These are phyloP conservation scores for Oreonectes daqikongensis DNA, from an alignment of 2,797 vertebrate genomes.

Conservation along the genomic window DNA sequence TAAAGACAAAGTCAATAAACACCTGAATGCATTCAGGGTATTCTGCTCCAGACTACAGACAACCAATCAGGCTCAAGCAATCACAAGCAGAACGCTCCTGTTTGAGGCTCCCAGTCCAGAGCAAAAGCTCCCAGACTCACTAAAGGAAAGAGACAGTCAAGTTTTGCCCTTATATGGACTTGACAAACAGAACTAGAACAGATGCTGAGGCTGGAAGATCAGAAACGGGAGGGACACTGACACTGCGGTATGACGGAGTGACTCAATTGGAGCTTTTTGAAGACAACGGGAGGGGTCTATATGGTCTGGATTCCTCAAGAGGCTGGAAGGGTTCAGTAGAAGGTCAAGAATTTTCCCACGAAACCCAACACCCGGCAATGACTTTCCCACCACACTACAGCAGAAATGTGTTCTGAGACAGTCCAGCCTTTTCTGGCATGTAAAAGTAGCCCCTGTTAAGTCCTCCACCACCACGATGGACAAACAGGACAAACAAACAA, in stretches of 20 bases:
- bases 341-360: conserved; percentile 75
- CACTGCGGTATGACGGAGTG: conserved; percentile 18
- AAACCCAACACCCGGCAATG: conserved; percentile 60
- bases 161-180: conserved; percentile 75
- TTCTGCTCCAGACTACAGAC: too few relatives aligned
- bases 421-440: conserved; percentile 49
- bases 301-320: conserved; percentile 50
- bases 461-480: neutral
- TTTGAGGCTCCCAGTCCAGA: conserved; percentile 40
- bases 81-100: conserved; percentile 34
- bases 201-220: conserved; percentile 59
- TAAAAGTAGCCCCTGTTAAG: neutral
- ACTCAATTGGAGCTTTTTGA: conserved; percentile 20
- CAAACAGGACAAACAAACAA: conserved; percentile 5
- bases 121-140: conserved; percentile 41
- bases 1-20: conserved; percentile 5
- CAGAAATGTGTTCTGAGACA: conserved; percentile 1
- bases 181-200: conserved; percentile 62
- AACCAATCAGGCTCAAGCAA: conserved; percentile 50
- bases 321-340: conserved; percentile 58
- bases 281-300: conserved; percentile 13
- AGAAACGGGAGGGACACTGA: conserved; percentile 23
- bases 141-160: conserved; percentile 21
- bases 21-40: neutral
- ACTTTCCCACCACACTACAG: conserved; percentile 49